phyloP scores from a whole-genome alignment of 2,888 invertebrate species.

The Microctonus brassicae region DNA sequence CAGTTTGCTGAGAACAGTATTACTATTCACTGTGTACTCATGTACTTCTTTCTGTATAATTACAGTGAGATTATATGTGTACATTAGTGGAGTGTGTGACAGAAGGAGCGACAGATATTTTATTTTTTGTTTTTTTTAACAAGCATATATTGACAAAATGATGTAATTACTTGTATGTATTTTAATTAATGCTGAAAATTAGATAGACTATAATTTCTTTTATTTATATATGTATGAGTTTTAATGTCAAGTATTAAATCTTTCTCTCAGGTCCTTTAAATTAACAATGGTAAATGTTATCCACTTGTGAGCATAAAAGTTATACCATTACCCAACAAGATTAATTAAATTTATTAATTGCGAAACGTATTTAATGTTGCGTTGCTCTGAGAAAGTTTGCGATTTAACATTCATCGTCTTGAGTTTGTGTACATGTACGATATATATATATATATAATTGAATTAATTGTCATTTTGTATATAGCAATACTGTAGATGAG shows the following conservation, averaged over 20 bases:
- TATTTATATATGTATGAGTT: background rate
- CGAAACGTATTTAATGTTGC: slow-evolving; percentile 63
- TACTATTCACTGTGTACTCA: background rate
- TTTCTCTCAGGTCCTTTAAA: slow-evolving; percentile 53
- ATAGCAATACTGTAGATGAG: too few species aligned
- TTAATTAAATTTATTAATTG: slow-evolving; percentile 69
- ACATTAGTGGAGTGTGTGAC: too few species aligned
- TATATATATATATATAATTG: too few species aligned
- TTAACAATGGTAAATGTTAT: slow-evolving; percentile 58
- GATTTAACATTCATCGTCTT: background rate
- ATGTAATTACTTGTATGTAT: background rate
- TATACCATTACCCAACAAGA: slow-evolving; percentile 41
- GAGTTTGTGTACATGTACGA: too few species aligned
- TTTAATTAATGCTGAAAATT: background rate
- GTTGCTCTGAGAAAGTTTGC: background rate
- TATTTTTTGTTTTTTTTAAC: background rate
- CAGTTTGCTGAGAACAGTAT: background rate
- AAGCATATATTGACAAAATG: background rate
- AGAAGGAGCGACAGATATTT: background rate
- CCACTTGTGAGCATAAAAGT: slow-evolving; percentile 52
- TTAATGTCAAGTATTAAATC: background rate
- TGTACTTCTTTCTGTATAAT: background rate
- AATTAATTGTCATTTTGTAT: too few species aligned
- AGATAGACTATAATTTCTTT: background rate
- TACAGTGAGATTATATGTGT: background rate